Conservation (phyloP, 2,113 vertebrate species). For the Scopus umbretta region DNA sequence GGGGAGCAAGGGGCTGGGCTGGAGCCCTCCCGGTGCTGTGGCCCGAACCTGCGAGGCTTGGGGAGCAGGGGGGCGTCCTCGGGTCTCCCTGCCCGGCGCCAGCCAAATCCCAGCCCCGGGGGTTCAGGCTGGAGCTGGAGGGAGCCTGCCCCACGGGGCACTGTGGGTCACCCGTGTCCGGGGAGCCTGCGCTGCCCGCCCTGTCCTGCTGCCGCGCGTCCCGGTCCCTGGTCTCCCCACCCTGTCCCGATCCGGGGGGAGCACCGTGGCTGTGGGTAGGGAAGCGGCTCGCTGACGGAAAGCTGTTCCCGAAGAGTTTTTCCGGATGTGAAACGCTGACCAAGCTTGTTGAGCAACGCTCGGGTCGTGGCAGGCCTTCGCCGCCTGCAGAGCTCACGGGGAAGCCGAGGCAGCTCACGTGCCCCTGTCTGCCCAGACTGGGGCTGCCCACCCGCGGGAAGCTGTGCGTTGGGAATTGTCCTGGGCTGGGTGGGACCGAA, state of each 20-base stretch:
- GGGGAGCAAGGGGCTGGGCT: neutral
- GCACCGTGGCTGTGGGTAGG: neutral
- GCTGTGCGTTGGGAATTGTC: fast-evolving
- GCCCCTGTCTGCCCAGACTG: fast-evolving
- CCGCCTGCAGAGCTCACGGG: fast-evolving
- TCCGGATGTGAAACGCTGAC: neutral
- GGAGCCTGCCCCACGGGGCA: neutral
- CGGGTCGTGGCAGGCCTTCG: fast-evolving
- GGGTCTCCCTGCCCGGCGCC: too few species aligned
- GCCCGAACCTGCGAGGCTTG: too few species aligned
- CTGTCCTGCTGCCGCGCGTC: too few species aligned
- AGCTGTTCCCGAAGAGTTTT: neutral
- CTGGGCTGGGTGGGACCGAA: fast-evolving
- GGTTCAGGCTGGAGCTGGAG: neutral
- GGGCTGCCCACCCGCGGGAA: neutral
- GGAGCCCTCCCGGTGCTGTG: neutral
- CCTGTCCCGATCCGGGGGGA: neutral
- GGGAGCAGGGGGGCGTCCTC: neutral
- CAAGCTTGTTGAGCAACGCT: fast-evolving
- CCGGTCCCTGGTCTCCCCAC: neutral
- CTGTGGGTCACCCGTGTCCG: neutral
- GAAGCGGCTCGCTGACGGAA: neutral
- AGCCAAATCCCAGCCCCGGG: too few species aligned
- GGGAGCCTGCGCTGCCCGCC: too few species aligned
- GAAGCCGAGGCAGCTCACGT: neutral